A percentile compares a stretch with the other conserved stretches of the same genome.
These are phyloP conservation scores for Zaprionus bogoriensis DNA, from an alignment of 2,888 invertebrate species.

Conservation along the genomic window DNA sequence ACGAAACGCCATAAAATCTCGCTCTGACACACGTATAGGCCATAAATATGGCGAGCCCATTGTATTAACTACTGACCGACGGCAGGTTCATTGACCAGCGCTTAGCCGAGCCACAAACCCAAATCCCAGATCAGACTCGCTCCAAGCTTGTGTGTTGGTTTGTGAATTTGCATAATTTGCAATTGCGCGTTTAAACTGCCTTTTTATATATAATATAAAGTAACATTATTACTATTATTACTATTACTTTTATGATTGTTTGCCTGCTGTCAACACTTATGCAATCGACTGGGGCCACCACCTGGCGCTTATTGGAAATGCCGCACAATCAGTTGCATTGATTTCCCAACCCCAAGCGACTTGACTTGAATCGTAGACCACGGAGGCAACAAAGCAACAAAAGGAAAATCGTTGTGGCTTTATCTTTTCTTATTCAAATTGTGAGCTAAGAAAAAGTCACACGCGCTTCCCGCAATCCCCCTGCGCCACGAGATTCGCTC, in stretches of 20 bases:
- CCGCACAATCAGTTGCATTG: slow-evolving; percentile 55
- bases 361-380: slow-evolving; percentile 21
- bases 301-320: slow-evolving; percentile 57
- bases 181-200: slow-evolving; percentile 45
- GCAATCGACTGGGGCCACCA: slow-evolving; percentile 41
- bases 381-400: slow-evolving; percentile 16
- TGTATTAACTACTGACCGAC: slow-evolving; percentile 34
- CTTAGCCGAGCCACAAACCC: slow-evolving; percentile 26
- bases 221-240: slow-evolving; percentile 24
- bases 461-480: slow-evolving; percentile 38
- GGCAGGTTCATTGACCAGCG: slow-evolving; percentile 60
- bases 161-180: slow-evolving; percentile 61
- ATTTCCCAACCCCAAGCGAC: slow-evolving; percentile 40
- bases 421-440: slow-evolving; percentile 61
- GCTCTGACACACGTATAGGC: slow-evolving; percentile 27
- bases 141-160: background rate
- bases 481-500: background rate
- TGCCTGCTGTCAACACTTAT: slow-evolving; percentile 54
- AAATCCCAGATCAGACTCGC: slow-evolving; percentile 3
- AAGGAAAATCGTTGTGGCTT: slow-evolving; percentile 27
- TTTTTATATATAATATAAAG: slow-evolving; percentile 3
- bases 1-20: background rate
- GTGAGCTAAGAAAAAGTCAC: slow-evolving; percentile 49
- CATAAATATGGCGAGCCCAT: slow-evolving; percentile 55
- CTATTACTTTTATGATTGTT: slow-evolving; percentile 20